These are phyloP conservation scores for Onchidella celtica DNA, from an alignment of 2,888 invertebrate species.

Conservation along the genomic window DNA sequence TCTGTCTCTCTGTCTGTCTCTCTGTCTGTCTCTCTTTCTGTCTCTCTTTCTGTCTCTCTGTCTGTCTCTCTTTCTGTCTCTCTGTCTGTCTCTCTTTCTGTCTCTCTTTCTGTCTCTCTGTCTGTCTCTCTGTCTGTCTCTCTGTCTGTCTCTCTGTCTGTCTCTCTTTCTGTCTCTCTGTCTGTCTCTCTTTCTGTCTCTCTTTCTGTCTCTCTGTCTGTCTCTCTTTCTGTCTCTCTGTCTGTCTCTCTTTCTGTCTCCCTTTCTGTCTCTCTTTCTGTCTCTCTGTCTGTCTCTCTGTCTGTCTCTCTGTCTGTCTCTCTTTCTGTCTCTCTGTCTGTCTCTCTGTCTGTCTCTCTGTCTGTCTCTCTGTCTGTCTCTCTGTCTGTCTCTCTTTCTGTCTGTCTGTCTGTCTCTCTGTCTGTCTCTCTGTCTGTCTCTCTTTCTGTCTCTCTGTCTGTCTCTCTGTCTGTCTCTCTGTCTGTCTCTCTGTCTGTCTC, in stretches of 20 bases:
- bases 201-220: no score
- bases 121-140: background rate
- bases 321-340: constrained; percentile 31
- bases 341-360: constrained; percentile 33
- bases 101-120: background rate
- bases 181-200: background rate
- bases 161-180: background rate
- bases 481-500: no score
- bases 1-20: background rate
- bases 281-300: background rate
- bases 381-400: constrained; percentile 13
- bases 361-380: constrained; percentile 24
- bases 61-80: no score
- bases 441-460: constrained; percentile 16
- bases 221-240: no score
- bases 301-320: constrained; percentile 37
- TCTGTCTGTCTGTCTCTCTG: constrained; percentile 13
- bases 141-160: background rate
- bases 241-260: background rate
- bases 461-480: constrained; percentile 31
- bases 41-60: background rate
- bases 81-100: no score
- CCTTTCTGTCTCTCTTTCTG: background rate
- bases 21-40: background rate
- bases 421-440: no score